Conservation (phyloP, 2,797 vertebrate species). For the Dermochelys coriacea region DNA sequence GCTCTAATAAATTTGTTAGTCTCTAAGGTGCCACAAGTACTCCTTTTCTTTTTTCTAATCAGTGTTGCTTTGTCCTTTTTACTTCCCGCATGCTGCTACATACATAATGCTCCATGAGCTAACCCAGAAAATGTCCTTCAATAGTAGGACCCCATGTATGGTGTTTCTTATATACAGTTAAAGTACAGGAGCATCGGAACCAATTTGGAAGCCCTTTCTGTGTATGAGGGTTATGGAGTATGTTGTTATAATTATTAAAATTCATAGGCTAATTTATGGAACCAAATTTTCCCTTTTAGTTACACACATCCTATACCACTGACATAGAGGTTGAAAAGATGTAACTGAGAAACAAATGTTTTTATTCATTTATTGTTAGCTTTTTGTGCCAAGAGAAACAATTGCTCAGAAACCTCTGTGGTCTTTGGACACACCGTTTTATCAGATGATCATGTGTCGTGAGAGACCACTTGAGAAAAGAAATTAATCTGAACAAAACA, state of each 20-base stretch:
- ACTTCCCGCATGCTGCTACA: background rate
- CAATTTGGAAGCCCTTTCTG: background rate
- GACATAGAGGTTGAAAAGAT: background rate
- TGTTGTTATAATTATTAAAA: background rate
- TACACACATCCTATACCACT: background rate
- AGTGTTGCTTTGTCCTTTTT: background rate
- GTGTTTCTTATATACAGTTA: fast-evolving
- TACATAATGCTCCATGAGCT: background rate
- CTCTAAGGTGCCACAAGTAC: too few species aligned
- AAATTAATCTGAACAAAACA: background rate
- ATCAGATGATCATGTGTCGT: background rate
- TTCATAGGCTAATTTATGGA: background rate
- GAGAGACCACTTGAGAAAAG: fast-evolving
- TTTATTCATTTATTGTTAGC: background rate
- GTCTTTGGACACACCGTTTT: background rate
- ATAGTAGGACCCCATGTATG: background rate
- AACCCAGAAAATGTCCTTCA: background rate
- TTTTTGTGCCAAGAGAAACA: background rate
- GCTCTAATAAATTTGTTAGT: too few species aligned
- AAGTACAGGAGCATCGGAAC: background rate
- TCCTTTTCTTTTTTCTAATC: too few species aligned
- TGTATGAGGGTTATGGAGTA: background rate
- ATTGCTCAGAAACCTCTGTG: background rate
- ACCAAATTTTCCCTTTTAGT: background rate
- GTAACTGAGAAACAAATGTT: background rate